phyloP scores from a whole-genome alignment of 2,888 invertebrate genomes.

The Muscina levida region DNA sequence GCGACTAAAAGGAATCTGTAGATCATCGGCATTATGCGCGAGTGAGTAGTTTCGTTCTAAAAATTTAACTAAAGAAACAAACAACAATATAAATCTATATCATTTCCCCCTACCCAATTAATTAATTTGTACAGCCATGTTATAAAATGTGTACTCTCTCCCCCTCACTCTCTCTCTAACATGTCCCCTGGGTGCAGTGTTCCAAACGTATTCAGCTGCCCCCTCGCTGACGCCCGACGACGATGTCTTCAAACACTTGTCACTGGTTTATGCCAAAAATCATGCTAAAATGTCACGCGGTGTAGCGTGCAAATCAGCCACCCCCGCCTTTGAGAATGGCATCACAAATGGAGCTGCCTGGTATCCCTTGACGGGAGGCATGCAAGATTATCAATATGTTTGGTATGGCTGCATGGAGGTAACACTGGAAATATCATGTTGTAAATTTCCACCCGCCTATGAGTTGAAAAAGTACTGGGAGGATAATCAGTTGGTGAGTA shows the following conservation, averaged over 20 bases:
- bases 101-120: neutral
- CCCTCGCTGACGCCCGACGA: slow-evolving; percentile 94
- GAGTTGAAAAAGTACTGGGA: slow-evolving; percentile 92
- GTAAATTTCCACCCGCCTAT: slow-evolving; percentile 92
- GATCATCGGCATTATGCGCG: slow-evolving; percentile 87
- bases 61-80: neutral
- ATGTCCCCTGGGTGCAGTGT: slow-evolving; percentile 87
- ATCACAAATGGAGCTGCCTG: slow-evolving; percentile 97
- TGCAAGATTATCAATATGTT: slow-evolving; percentile 93
- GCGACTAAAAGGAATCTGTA: slow-evolving; percentile 85
- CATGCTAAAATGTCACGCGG: slow-evolving; percentile 94
- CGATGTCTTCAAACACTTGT: slow-evolving; percentile 93
- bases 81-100: neutral
- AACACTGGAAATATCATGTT: slow-evolving; percentile 96
- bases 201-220: slow-evolving; percentile 90
- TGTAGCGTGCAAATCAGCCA: slow-evolving; percentile 88
- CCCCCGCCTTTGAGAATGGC: slow-evolving; percentile 90
- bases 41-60: slow-evolving; percentile 81
- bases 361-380: slow-evolving; percentile 90
- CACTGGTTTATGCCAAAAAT: slow-evolving; percentile 91
- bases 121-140: neutral
- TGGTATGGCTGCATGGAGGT: slow-evolving; percentile 97
- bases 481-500: slow-evolving; percentile 90
- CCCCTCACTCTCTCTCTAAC: slow-evolving; percentile 71
- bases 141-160: slow-evolving; percentile 1